Percentiles rank a stretch among this genome's conserved stretches.
These are phyloP conservation scores for Thinocorus orbignyianus DNA, from an alignment of 2,113 vertebrate species.

Conservation along the genomic window DNA sequence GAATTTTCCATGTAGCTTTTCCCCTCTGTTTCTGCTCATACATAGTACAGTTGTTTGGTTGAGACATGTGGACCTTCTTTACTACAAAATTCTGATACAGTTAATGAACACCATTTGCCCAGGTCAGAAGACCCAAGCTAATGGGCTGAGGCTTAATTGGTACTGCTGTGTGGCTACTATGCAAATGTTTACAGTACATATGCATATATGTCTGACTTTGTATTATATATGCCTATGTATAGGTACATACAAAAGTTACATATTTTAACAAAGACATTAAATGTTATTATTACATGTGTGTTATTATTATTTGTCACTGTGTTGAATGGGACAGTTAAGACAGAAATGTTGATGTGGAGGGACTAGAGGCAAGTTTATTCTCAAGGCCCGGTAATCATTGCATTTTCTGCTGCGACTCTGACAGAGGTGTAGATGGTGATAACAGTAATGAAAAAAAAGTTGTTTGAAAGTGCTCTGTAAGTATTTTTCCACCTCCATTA, in stretches of 20 bases:
- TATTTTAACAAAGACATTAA: neutral
- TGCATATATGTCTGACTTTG: neutral
- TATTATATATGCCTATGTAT: no score
- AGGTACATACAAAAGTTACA: accelerated
- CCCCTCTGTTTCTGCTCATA: neutral
- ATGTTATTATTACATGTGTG: neutral
- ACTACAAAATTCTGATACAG: neutral
- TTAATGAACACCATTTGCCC: neutral
- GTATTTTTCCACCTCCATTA: neutral
- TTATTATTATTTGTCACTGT: neutral
- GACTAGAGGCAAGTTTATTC: neutral
- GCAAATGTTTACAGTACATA: neutral
- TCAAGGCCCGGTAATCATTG: neutral
- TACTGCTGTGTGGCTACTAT: neutral
- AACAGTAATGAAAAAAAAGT: neutral
- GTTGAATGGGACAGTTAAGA: neutral
- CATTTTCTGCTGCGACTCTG: neutral
- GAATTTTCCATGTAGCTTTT: neutral
- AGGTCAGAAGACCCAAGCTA: neutral
- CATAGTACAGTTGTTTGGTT: neutral
- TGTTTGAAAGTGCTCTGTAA: neutral
- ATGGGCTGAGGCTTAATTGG: neutral
- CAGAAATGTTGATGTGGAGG: neutral
- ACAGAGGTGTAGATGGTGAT: neutral
- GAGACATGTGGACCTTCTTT: neutral